These are phyloP conservation scores for Kryptolebias ocellatus DNA, from an alignment of 2,797 vertebrate species.

Conservation along the genomic window DNA sequence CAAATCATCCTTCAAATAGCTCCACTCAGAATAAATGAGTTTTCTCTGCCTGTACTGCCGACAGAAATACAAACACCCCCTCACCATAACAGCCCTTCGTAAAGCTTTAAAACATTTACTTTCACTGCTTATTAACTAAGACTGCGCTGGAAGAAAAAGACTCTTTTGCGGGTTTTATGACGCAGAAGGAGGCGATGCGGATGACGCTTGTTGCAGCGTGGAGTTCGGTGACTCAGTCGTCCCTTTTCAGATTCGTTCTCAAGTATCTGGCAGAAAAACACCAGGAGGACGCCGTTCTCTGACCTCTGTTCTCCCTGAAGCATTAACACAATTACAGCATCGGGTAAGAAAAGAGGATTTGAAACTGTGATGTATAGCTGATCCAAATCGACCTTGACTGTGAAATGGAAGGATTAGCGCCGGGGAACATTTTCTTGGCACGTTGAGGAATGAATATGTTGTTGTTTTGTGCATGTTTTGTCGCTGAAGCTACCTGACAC, in stretches of 20 bases:
- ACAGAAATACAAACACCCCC: slow-evolving; percentile 56
- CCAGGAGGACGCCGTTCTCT: slow-evolving; percentile 22
- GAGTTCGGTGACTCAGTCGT: slow-evolving; percentile 35
- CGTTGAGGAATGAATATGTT: slow-evolving; percentile 23
- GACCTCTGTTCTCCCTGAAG: slow-evolving; percentile 50
- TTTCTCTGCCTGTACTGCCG: slow-evolving; percentile 38
- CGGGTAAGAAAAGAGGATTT: slow-evolving; percentile 30
- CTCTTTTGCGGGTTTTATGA: background rate
- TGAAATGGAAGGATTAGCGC: slow-evolving; percentile 60
- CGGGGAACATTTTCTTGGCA: slow-evolving; percentile 60
- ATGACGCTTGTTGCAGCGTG: slow-evolving; percentile 14
- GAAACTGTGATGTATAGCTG: slow-evolving; percentile 45
- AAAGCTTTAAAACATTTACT: slow-evolving; percentile 35
- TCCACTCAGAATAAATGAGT: slow-evolving; percentile 71
- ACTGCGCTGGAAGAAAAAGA: slow-evolving; percentile 5
- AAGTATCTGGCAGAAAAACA: slow-evolving; percentile 21
- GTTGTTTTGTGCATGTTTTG: slow-evolving; percentile 43
- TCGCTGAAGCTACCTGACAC: slow-evolving; percentile 17
- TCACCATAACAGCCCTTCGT: slow-evolving; percentile 19
- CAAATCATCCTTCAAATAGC: slow-evolving; percentile 56
- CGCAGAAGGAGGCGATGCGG: slow-evolving; percentile 1
- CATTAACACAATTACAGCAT: slow-evolving; percentile 54
- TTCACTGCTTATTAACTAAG: slow-evolving; percentile 29
- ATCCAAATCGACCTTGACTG: slow-evolving; percentile 67
- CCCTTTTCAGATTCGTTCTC: background rate